These are phyloP conservation scores for Leptestheria dahalacensis DNA, from an alignment of 1,140 invertebrate genomes.

Conservation along the genomic window DNA sequence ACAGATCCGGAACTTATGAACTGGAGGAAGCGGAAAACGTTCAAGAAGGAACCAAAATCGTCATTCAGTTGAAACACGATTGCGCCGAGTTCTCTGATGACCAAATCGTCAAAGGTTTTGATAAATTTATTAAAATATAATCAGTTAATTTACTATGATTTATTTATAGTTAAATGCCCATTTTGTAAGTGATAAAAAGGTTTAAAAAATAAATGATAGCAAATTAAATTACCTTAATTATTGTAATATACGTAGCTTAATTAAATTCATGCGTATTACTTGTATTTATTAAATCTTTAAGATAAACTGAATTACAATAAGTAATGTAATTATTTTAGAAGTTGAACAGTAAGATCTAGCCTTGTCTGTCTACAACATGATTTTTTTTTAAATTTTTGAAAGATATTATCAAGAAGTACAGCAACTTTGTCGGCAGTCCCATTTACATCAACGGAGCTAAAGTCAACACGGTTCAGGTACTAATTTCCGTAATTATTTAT, in stretches of 20 bases:
- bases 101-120: conserved; percentile 53
- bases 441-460: conserved; percentile 79
- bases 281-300: too few relatives aligned
- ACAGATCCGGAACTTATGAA: conserved; percentile 70
- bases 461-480: conserved; percentile 65
- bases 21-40: conserved; percentile 70
- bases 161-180: too few relatives aligned
- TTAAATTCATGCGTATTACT: too few relatives aligned
- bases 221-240: conserved; percentile 1
- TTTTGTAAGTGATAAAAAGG: too few relatives aligned
- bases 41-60: conserved; percentile 80
- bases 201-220: too few relatives aligned
- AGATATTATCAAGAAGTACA: conserved; percentile 89
- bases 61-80: conserved; percentile 74
- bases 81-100: conserved; percentile 79
- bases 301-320: too few relatives aligned
- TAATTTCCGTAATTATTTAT: conserved; percentile 6
- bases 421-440: conserved; percentile 88
- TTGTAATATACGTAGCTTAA: conserved; percentile 17
- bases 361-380: too few relatives aligned
- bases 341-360: too few relatives aligned
- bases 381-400: conserved; percentile 23
- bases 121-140: too few relatives aligned
- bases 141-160: too few relatives aligned
- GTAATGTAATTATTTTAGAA: too few relatives aligned